Evolutionary conservation across 2,888 invertebrate genomes (phyloP).

Genomic region (Latheticus oryzae): DNA sequence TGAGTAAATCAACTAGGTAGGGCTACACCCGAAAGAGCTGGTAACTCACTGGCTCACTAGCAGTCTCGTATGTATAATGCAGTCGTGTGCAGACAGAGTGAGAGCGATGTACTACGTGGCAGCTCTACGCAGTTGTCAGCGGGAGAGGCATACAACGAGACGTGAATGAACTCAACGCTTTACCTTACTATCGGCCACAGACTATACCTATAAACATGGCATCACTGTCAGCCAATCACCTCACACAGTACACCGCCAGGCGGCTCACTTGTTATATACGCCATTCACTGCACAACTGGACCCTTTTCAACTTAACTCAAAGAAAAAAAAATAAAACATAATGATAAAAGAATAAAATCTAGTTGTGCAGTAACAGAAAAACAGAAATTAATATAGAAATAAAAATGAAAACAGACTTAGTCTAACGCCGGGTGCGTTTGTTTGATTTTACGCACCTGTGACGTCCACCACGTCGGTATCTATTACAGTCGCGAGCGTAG

Average conservation of each 20-base stretch:
- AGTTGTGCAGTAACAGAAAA: constrained; percentile 37
- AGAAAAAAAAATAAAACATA: constrained; percentile 14
- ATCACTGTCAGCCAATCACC: constrained; percentile 63
- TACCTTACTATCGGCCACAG: constrained; percentile 66
- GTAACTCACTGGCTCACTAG: constrained; percentile 64
- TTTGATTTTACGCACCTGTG: constrained; percentile 71
- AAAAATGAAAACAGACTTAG: constrained; percentile 30
- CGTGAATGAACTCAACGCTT: constrained; percentile 60
- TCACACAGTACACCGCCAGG: constrained; percentile 39
- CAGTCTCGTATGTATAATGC: constrained; percentile 60
- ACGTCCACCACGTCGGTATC: constrained; percentile 72
- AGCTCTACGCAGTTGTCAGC: constrained; percentile 63
- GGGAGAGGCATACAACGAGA: constrained; percentile 58
- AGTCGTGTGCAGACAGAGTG: constrained; percentile 62
- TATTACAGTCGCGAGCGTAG: constrained; percentile 90
- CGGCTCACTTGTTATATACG: constrained; percentile 37
- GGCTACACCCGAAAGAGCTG: constrained; percentile 58
- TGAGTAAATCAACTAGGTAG: constrained; percentile 58
- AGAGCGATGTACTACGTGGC: constrained; percentile 62
- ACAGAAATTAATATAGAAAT: constrained; percentile 26
- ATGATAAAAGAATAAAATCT: constrained; percentile 17
- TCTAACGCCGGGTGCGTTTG: constrained; percentile 8
- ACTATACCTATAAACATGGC: constrained; percentile 67
- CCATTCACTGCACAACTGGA: constrained; percentile 39
- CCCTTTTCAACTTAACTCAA: constrained; percentile 1